Conservation (phyloP, 2,888 invertebrate genomes). For the Thereva unica region DNA sequence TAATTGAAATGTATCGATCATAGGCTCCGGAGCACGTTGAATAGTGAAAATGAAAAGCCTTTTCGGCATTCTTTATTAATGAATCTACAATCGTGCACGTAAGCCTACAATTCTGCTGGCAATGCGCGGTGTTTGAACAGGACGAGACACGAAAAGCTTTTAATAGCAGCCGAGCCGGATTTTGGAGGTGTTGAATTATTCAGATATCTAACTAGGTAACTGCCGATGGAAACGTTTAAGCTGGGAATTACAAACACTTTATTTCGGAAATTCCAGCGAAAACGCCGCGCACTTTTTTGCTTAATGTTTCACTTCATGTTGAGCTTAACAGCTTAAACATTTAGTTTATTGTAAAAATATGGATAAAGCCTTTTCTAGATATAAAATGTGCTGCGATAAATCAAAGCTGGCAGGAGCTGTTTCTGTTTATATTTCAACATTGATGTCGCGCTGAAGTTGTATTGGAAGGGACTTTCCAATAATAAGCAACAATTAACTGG, state of each 20-base stretch:
- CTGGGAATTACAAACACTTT: slow-evolving; percentile 19
- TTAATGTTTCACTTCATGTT: too few species aligned
- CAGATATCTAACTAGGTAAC: slow-evolving; percentile 32
- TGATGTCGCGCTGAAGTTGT: too few species aligned
- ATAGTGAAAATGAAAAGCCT: slow-evolving; percentile 12
- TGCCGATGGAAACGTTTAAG: slow-evolving; percentile 26
- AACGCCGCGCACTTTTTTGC: too few species aligned
- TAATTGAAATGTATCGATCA: slow-evolving; percentile 34
- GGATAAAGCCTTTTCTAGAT: too few species aligned
- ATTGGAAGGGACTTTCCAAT: too few species aligned
- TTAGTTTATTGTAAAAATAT: too few species aligned
- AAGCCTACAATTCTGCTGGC: background rate
- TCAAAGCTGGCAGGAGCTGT: too few species aligned
- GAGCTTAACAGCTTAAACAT: too few species aligned
- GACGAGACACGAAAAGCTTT: slow-evolving; percentile 17
- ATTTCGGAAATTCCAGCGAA: too few species aligned
- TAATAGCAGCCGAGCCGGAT: slow-evolving; percentile 28
- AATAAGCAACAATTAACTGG: too few species aligned
- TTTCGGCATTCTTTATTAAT: slow-evolving; percentile 34
- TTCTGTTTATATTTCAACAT: too few species aligned
- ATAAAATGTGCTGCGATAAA: too few species aligned
- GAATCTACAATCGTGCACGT: slow-evolving; percentile 6
- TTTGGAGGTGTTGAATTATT: slow-evolving; percentile 32
- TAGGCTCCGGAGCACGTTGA: slow-evolving; percentile 4
- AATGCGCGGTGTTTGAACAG: background rate